A percentile compares a stretch with the other conserved stretches of the same genome.
These are phyloP conservation scores for Sogatella furcifera DNA, from an alignment of 1,140 invertebrate species.

Conservation along the genomic window DNA sequence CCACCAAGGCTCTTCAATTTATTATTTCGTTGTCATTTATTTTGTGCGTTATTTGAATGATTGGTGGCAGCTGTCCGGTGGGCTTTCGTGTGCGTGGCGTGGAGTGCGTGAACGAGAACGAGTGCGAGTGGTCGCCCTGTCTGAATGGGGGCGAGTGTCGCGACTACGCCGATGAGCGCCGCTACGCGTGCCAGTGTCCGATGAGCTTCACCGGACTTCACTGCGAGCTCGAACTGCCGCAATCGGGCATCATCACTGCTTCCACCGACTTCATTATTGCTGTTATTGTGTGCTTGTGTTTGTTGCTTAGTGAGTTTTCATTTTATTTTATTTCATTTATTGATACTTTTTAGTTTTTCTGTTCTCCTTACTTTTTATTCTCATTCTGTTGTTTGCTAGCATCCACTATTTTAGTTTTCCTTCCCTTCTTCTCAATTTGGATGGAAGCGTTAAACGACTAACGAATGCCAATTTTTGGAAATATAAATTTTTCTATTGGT, in stretches of 20 bases:
- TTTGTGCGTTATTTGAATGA: too few species aligned
- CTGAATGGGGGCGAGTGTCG: conserved; percentile 59
- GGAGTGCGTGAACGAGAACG: conserved; percentile 62
- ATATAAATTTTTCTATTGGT: too few species aligned
- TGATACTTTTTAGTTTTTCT: conserved; percentile 4
- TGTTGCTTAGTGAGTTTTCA: conserved; percentile 59
- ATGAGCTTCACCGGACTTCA: conserved; percentile 62
- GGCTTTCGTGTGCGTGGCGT: conserved; percentile 49
- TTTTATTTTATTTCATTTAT: conserved; percentile 18
- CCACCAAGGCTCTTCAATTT: too few species aligned
- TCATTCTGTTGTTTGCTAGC: not conserved
- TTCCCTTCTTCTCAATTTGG: too few species aligned
- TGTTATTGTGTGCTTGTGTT: conserved; percentile 60
- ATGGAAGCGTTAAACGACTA: too few species aligned
- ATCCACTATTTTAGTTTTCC: too few species aligned
- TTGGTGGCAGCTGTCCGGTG: conserved; percentile 49
- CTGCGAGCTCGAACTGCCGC: conserved; percentile 62
- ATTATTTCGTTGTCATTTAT: too few species aligned
- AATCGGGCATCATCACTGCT: conserved; percentile 63
- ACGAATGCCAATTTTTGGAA: too few species aligned
- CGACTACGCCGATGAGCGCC: conserved; percentile 53
- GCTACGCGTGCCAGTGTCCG: conserved; percentile 64
- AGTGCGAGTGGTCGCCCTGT: conserved; percentile 58
- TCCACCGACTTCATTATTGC: conserved; percentile 75
- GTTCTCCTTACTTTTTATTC: not conserved